Percentiles rank a stretch among this genome's conserved stretches.
Conservation (phyloP, 2,888 invertebrate genomes). For the Papilio elwesi region DNA sequence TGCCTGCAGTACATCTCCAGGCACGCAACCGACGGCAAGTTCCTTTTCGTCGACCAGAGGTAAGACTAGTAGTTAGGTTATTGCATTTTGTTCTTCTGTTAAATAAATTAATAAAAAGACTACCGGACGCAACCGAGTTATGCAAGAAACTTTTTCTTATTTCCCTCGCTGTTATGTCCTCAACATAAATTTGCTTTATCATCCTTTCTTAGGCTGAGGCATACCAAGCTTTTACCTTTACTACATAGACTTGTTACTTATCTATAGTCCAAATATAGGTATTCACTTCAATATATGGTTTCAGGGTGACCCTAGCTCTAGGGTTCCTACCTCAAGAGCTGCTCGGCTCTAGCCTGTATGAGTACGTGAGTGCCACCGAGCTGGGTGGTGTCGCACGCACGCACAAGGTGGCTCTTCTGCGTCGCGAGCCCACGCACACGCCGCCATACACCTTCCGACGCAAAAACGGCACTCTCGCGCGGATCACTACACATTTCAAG, state of each 20-base stretch:
- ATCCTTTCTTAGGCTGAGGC: not conserved
- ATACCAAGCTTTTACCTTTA: no score
- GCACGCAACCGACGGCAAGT: slow-evolving; percentile 95
- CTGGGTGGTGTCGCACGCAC: slow-evolving; percentile 91
- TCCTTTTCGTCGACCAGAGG: slow-evolving; percentile 96
- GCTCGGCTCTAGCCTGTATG: slow-evolving; percentile 95
- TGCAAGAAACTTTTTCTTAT: no score
- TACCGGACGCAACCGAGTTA: no score
- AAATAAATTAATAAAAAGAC: no score
- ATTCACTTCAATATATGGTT: no score
- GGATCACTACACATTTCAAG: slow-evolving; percentile 93
- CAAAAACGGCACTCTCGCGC: slow-evolving; percentile 89
- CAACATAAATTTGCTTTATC: slow-evolving; percentile 15
- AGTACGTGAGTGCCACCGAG: slow-evolving; percentile 94
- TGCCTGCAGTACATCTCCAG: slow-evolving; percentile 92
- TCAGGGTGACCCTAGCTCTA: slow-evolving; percentile 92
- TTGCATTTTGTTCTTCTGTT: no score
- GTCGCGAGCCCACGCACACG: slow-evolving; percentile 86
- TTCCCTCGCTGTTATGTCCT: no score
- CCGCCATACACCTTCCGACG: slow-evolving; percentile 91
- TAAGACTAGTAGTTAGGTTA: slow-evolving; percentile 56
- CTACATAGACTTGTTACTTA: no score
- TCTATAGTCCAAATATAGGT: no score
- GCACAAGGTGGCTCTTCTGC: slow-evolving; percentile 91
- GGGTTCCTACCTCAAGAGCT: slow-evolving; percentile 97